Conservation (phyloP, 1,140 invertebrate species). For the Trichoplusia ni region DNA sequence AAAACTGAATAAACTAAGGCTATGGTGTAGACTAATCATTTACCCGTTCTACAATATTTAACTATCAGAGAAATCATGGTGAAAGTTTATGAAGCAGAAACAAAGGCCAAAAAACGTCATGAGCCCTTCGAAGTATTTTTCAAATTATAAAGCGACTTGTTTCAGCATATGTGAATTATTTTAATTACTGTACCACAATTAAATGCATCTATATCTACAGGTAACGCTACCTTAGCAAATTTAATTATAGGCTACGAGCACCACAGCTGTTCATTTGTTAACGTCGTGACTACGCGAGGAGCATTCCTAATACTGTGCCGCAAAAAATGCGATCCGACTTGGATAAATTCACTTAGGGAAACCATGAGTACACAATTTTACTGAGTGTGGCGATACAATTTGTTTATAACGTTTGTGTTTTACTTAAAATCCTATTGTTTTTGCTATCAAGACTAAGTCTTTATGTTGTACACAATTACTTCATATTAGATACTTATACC, state of each 20-base stretch:
- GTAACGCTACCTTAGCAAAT: conserved; percentile 19
- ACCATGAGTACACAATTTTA: background rate
- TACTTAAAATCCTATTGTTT: background rate
- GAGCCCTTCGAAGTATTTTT: no score
- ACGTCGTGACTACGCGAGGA: conserved; percentile 19
- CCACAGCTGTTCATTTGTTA: conserved; percentile 24
- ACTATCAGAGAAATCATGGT: no score
- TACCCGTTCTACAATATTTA: no score
- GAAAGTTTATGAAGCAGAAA: no score
- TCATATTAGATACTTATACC: no score
- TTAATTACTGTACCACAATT: background rate
- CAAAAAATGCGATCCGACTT: conserved; percentile 19
- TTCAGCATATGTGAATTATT: background rate
- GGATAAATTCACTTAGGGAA: conserved; percentile 7
- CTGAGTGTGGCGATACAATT: background rate
- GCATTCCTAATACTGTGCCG: conserved; percentile 17
- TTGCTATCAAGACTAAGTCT: background rate
- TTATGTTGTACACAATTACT: no score
- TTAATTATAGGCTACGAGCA: conserved; percentile 21
- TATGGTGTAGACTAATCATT: no score
- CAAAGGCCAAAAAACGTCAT: no score
- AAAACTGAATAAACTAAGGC: no score
- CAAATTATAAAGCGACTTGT: no score
- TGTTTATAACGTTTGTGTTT: background rate
- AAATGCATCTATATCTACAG: background rate